Evolutionary conservation across 2,888 invertebrate species (phyloP).

Genomic region (Hybos culiciformis): DNA sequence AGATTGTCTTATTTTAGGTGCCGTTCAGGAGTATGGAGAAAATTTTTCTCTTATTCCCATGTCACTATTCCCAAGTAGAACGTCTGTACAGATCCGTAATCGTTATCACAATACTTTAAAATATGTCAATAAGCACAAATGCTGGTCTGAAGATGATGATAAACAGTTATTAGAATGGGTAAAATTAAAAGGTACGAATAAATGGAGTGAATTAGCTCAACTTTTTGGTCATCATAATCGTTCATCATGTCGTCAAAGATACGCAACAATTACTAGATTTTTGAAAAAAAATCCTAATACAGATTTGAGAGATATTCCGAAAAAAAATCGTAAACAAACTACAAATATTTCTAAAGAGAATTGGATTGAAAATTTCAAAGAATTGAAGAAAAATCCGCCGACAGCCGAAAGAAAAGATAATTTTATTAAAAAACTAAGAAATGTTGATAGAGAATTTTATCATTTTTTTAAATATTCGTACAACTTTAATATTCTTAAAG

Average conservation of each 20-base stretch:
- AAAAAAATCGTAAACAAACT: constrained; percentile 16
- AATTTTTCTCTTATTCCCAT: constrained; percentile 45
- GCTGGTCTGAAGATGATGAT: constrained; percentile 52
- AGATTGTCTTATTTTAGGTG: constrained; percentile 48
- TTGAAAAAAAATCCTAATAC: constrained; percentile 37
- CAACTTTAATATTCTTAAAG: constrained; percentile 16
- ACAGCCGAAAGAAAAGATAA: not conserved
- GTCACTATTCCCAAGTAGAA: constrained; percentile 46
- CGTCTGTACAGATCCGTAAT: constrained; percentile 44
- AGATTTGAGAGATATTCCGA: constrained; percentile 23
- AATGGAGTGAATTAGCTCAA: constrained; percentile 41
- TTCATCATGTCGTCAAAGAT: constrained; percentile 46
- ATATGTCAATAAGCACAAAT: constrained; percentile 31
- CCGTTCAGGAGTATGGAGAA: constrained; percentile 45
- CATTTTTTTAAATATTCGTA: constrained; percentile 28
- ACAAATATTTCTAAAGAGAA: constrained; percentile 23
- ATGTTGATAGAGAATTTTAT: constrained; percentile 17
- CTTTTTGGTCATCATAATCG: constrained; percentile 42
- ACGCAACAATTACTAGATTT: constrained; percentile 40
- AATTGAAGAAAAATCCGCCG: not conserved
- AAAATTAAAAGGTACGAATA: constrained; percentile 35
- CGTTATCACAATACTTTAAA: constrained; percentile 42
- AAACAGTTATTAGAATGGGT: constrained; percentile 42
- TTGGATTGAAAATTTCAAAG: constrained; percentile 19
- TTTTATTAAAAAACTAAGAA: constrained; percentile 10